Base-by-base conservation (phyloP, 2,888 invertebrate species). In the Bombylius major region DNA sequence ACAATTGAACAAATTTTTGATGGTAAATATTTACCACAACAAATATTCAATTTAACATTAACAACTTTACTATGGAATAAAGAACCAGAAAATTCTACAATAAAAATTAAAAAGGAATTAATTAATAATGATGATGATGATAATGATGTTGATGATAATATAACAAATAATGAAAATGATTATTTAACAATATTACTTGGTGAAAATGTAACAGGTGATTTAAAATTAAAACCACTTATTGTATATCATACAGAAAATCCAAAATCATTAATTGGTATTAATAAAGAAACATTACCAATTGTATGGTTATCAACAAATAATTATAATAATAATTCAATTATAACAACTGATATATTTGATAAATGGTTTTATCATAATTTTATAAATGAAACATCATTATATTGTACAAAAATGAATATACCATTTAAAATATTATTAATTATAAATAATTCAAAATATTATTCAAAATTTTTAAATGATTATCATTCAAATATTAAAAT, bases 211-310 rank as follows among this genome's bases (percentile, higher is more conserved):
- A 56, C 55, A 39, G 67, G 66, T 46, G 62, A 65, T 59, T 63
- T 60, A 33, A 65, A 65, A 58, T 45, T 66, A 48, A 68, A 68
- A 62, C 68, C 69, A 36, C 56, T 69, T 47, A 58, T 69, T 33
- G 58, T 68, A 36, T 65, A 69, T 60, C 59, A 59, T n/a, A 63
- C 63, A 14, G 64, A 63, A 58, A 68, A 67, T 63, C 68, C 67
- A 50, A 60, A 61, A 52, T 61, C 63, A 51, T 53, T 67, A 32
- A 66, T 65, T 60, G 58, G 60, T 49, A 48, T 60, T 33, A 56
- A 57, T 33, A 69, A 67, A 56, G 54, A 58, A 13, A 47, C 61
- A 54, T 58, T 67, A 14, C 66, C 66, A 47, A 64, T 65, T 7
- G 57, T 63, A 32, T 69, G 65, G 64, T 56, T 54, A 50, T 60